Base-by-base conservation (phyloP, 2,113 vertebrate genomes). In the Nesoenas mayeri region DNA sequence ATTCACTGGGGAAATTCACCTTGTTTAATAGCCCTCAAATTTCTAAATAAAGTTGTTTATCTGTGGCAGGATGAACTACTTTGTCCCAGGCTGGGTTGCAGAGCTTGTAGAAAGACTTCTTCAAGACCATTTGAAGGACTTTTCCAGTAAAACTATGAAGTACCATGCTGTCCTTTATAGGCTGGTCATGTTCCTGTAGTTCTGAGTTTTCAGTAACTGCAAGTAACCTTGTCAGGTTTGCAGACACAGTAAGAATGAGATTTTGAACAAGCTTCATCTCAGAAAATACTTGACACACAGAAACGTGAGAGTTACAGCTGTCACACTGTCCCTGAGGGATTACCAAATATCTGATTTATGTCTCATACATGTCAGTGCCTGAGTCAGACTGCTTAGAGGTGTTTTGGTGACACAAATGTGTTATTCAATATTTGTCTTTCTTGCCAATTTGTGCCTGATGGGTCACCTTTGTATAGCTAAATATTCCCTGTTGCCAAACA, bases 1-100 rank as follows among this genome's bases (percentile, higher is more conserved):
- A 97, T 96, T 92, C 95, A 84, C 93, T 94, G 58, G 95, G 96
- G 92, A 97, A 95, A 96, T 96, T 96, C 86, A 66, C 93, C 86
- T 85, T 95, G 96, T 93, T 96, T 96, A 97, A 96, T 97, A 96
- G 91, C 95, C 96, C 92, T 92, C 95, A 93, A 87, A 96, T 96
- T 96, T 96, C 79, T 82, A 95, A 96, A 96, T 95, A 96, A 94
- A 97, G 95, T 96, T 97, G 96, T 96, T 96, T 97, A 92, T 95
- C 93, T 96, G 91, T 92, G 93, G 91, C 90, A 93, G 91, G 61
- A 96, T 96, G 80, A 96, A 81, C 88, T 92, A 91, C 73, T 96
- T 85, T 82, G 70, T 94, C 70, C 86, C 69, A 93, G 22, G 36
- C 18, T 93, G 93, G 50, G 54, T 91, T 94, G 69, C 88, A 86